Evolutionary conservation across 92 coral and sea anemone genomes (phyloP).

Genomic region (Anthopleura xanthogrammica): DNA sequence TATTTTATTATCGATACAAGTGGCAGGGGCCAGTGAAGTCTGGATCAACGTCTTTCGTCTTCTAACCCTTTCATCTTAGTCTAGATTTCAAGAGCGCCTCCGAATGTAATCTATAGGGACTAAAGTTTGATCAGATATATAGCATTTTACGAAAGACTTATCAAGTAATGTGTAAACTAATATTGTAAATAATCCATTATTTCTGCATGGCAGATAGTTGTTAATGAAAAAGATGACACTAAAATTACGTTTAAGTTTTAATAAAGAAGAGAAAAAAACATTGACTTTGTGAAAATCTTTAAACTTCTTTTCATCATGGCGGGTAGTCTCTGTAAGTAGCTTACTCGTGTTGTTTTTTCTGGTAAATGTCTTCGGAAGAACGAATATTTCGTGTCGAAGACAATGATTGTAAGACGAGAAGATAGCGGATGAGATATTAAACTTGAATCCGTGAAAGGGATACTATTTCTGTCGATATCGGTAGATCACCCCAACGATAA

Average conservation of each 20-base stretch:
- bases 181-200: not conserved
- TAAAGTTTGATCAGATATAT: constrained; percentile 20
- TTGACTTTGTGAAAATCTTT: not conserved
- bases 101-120: constrained; percentile 24
- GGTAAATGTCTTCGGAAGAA: not conserved
- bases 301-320: not conserved
- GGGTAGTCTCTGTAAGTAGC: not conserved
- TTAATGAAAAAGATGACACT: not conserved
- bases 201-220: not conserved
- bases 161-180: not conserved
- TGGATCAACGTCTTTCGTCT: not conserved
- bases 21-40: not conserved
- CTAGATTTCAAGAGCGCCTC: constrained; percentile 18
- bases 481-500: constrained; percentile 41
- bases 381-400: constrained; percentile 30
- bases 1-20: constrained; percentile 29
- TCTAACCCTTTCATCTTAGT: constrained; percentile 23
- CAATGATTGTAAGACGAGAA: constrained; percentile 27
- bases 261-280: not conserved
- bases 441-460: constrained; percentile 11
- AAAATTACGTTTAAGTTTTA: not conserved
- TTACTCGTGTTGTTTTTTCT: not conserved
- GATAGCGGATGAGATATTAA: constrained; percentile 17
- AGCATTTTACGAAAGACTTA: not conserved
- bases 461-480: constrained; percentile 41